These are phyloP conservation scores for Halichoerus grypus DNA, from an alignment of 2,113 vertebrate genomes.

Conservation along the genomic window DNA sequence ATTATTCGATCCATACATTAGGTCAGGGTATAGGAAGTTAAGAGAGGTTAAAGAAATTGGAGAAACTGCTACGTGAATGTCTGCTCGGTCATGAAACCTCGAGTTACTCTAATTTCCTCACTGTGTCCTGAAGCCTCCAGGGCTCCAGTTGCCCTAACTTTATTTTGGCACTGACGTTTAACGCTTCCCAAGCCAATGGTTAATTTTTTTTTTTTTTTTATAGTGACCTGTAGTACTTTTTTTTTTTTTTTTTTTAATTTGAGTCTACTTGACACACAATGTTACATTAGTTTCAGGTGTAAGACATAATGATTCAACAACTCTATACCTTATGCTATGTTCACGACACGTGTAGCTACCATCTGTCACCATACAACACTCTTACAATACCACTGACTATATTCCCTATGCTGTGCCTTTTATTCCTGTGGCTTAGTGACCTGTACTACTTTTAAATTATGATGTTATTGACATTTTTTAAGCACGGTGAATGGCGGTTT, in stretches of 20 bases:
- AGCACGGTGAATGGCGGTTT: not conserved
- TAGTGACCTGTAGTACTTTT: not conserved
- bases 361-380: not conserved
- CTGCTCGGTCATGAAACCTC: not conserved
- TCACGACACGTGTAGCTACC: not conserved
- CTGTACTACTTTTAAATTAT: not conserved
- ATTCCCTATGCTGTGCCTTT: not conserved
- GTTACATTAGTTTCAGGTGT: not conserved
- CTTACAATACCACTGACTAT: not conserved
- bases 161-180: not conserved
- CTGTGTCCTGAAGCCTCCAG: not conserved
- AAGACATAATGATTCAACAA: not conserved
- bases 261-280: not conserved
- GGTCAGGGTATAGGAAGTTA: not conserved
- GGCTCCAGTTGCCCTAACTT: not conserved
- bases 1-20: not conserved
- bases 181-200: not conserved
- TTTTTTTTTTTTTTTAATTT: not conserved
- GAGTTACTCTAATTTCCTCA: not conserved
- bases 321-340: not conserved
- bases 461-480: not conserved
- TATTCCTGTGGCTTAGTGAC: not conserved
- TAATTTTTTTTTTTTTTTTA: not conserved
- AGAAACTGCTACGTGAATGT: not conserved
- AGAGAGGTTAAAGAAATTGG: not conserved